phyloP scores from a whole-genome alignment of 2,797 vertebrate genomes.

The Peromyscus eremicus region DNA sequence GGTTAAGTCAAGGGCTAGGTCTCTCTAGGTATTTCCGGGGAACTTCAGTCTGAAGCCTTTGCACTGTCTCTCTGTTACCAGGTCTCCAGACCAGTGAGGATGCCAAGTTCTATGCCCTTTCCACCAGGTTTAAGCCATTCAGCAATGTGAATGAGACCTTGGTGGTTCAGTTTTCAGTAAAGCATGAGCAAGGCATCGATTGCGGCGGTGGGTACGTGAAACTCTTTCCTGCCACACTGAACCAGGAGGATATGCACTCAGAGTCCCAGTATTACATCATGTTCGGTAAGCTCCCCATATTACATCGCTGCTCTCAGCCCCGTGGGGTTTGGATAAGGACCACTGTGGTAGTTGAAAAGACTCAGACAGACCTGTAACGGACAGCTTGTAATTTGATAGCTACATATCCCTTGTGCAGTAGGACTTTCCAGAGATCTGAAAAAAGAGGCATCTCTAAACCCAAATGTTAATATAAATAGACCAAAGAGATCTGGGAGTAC shows the following conservation, averaged over 20 bases:
- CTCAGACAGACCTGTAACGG: background rate
- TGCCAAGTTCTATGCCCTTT: conserved; percentile 91
- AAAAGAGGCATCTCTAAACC: conserved; percentile 25
- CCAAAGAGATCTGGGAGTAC: background rate
- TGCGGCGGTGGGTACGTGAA: conserved; percentile 92
- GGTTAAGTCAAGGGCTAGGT: background rate
- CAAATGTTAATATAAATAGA: conserved; percentile 55
- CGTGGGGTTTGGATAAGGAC: background rate
- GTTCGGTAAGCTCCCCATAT: conserved; percentile 88
- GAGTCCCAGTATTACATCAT: conserved; percentile 92
- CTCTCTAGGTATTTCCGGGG: background rate
- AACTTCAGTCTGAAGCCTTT: background rate
- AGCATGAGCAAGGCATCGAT: conserved; percentile 92
- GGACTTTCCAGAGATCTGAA: conserved; percentile 38
- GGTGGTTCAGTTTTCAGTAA: conserved; percentile 92
- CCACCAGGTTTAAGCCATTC: conserved; percentile 91
- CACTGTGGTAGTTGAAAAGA: background rate
- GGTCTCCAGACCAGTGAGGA: conserved; percentile 92
- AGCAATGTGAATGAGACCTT: conserved; percentile 91
- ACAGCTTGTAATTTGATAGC: background rate
- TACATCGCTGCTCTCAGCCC: background rate
- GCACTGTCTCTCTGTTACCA: conserved; percentile 63
- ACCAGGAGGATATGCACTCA: conserved; percentile 91
- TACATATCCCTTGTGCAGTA: background rate
- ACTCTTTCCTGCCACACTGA: conserved; percentile 91